Evolutionary conservation across 2,797 vertebrate genomes (phyloP), one percentile per base, ranked within the genome.

Genomic region (Schizothorax lantsangensis): DNA sequence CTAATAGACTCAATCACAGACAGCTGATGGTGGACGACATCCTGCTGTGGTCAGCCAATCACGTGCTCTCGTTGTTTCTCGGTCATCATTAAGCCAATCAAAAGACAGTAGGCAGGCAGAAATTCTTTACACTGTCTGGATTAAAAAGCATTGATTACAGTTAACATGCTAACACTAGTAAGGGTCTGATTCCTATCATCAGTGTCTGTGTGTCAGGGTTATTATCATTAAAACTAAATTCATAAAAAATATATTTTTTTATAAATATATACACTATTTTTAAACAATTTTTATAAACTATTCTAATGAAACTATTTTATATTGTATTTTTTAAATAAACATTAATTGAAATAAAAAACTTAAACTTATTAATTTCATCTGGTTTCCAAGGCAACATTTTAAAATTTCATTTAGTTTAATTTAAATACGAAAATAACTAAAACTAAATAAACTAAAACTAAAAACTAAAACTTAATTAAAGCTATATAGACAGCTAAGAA

Each of bases 111-210:
- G 47, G 3, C 59, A 59, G n/a, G 79, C 79, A 21, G 59, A 11
- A 40, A 23, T n/a, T 57, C 8, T 66, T n/a, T 14, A 64, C 26
- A 26, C 59, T 30, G n/a, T 64, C 59, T 77, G 57, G 62, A 57
- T 33, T 74, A 36, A 83, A 83, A 68, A 69, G 21, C 69, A 85
- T 74, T 83, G 57, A 87, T 83, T 82, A 47, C 10, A 47, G 73
- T 79, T 85, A 64, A 73, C 47, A 36, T 33, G 19, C 45, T 33
- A 36, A 52, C 5, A 47, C 14, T 6, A 49, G 15, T 75, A 6
- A 33, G 12, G 10, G 10, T 23, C 47, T 54, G 52, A 47, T n/a
- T 40, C 23, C 10, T 14, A 45, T 85, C 54, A 57, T 38, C 30
- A 9, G 30, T 52, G 43, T 62, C 19, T 80, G 17, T 54, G 36